Conservation (phyloP, 2,113 vertebrate species). For the Antennarius striatus region DNA sequence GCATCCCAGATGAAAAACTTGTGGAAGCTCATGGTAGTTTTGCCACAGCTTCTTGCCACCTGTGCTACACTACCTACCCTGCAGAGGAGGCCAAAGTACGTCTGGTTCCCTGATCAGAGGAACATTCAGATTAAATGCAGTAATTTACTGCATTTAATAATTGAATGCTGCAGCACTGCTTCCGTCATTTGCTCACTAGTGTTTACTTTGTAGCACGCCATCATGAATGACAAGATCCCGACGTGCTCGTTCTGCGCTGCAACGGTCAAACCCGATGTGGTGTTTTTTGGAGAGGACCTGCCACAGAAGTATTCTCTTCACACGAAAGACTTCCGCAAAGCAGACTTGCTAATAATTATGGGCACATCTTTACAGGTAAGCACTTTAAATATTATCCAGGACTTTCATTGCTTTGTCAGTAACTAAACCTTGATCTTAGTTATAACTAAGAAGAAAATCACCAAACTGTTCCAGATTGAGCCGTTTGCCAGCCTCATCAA, state of each 20-base stretch:
- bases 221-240: conserved; percentile 76
- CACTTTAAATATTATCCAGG: background rate
- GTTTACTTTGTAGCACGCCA: conserved; percentile 53
- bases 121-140: background rate
- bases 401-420: background rate
- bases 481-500: conserved; percentile 82
- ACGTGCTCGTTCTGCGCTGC: conserved; percentile 77
- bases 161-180: too few relatives aligned
- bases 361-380: conserved; percentile 81
- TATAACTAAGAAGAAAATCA: background rate
- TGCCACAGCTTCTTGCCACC: conserved; percentile 80
- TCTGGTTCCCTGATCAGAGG: background rate
- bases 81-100: conserved; percentile 79
- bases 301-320: conserved; percentile 80
- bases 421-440: background rate
- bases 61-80: conserved; percentile 81
- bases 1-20: conserved; percentile 81
- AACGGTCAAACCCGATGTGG: conserved; percentile 82
- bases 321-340: conserved; percentile 79
- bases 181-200: background rate
- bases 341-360: conserved; percentile 84
- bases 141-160: background rate
- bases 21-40: conserved; percentile 84
- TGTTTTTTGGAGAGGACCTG: conserved; percentile 84
- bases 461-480: conserved; percentile 72